Evolutionary conservation across 1,140 invertebrate genomes (phyloP), one percentile per base, ranked within the genome.

Genomic region (Stratiolaelaps scimitus): DNA sequence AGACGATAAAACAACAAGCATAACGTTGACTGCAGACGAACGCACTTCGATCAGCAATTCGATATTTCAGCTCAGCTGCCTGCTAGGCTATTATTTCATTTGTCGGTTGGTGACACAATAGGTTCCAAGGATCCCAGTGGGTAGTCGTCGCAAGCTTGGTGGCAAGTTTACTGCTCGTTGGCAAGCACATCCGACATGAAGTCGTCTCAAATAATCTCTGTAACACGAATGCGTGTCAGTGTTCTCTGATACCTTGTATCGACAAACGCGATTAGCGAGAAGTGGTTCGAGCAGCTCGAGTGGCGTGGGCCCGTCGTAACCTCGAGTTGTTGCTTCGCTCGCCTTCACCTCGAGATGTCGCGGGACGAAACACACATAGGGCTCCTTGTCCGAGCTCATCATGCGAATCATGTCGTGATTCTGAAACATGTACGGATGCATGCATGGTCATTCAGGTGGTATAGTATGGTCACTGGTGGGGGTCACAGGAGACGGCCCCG

Each of bases 321-420:
- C 26, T 34, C 53, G 26, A 2, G 34, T 34, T 15, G 26, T 26
- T 23, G 53, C 20, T 26, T 60, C 53, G 4, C 20, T 17, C 6
- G 26, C 53, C 23, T 60, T 34, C 15, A 60, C 53, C 23, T 60
- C 26, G 26, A 60, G 20, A 29, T n/a, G 26, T 23, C 23, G 17
- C 2, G 53, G 53, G 17, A 60, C 53, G 26, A 29, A 60, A 10
- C 53, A 60, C 6, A 60, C 53, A 34, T 19, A 60, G 13, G 53
- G 53, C 26, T 60, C 53, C 53, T 60, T 60, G 34, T 60, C 53
- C 15, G 53, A 26, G 34, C 53, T 60, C 53, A 60, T 60, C 53
- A 60, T 19, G 6, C 53, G 53, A 26, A 60, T 34, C 26, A 23
- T 15, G 17, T 15, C 53, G 53, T 29, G 34, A 19, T 26, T 26